phyloP scores from a whole-genome alignment of 2,113 vertebrate genomes.

The Herpetotheres cachinnans region DNA sequence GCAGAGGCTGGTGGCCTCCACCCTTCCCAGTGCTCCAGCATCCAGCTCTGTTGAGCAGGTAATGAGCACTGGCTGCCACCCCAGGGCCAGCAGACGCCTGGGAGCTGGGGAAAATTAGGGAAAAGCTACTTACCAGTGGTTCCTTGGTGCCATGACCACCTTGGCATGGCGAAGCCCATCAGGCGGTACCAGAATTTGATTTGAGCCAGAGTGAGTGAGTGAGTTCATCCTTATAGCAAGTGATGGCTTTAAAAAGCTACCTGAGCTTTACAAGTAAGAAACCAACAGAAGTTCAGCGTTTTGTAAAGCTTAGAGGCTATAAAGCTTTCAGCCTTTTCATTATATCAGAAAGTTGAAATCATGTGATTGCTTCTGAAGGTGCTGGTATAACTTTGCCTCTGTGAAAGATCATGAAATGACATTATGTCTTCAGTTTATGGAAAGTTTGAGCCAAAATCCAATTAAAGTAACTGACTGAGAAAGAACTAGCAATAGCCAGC shows the following conservation, averaged over 20 bases:
- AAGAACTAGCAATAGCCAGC: neutral
- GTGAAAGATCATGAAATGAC: neutral
- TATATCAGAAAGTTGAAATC: neutral
- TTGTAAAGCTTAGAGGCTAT: neutral
- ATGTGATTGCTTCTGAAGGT: neutral
- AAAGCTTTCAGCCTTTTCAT: neutral
- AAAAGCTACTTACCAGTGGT: rapidly evolving
- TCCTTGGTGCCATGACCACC: neutral
- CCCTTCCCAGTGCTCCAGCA: neutral
- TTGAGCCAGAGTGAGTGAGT: neutral
- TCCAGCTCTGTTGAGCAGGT: neutral
- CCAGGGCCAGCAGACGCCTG: neutral
- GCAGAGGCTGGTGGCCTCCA: neutral
- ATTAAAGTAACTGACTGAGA: neutral
- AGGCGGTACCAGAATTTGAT: neutral
- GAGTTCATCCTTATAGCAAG: neutral
- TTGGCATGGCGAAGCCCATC: neutral
- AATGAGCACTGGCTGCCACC: rapidly evolving
- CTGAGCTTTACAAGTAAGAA: neutral
- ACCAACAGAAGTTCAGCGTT: neutral
- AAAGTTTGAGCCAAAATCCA: neutral
- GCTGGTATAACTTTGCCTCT: neutral
- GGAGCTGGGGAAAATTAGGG: neutral
- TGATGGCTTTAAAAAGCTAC: neutral
- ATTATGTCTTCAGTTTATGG: neutral